These are phyloP conservation scores for Chrysodeixis includens DNA, from an alignment of 2,888 invertebrate genomes.

Conservation along the genomic window DNA sequence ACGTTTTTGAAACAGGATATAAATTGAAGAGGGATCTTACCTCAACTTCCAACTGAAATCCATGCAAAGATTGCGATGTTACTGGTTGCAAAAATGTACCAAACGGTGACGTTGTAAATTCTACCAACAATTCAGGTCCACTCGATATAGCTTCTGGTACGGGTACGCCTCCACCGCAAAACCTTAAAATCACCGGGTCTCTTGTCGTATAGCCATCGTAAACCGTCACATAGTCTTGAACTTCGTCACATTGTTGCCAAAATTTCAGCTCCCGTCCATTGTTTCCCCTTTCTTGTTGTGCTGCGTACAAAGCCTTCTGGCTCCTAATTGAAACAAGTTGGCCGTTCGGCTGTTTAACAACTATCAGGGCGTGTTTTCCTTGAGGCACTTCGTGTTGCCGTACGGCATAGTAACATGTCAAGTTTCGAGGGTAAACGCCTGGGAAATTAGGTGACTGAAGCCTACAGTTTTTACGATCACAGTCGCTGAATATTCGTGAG, in stretches of 20 bases:
- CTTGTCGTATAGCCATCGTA: conserved; percentile 96
- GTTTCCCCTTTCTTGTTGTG: conserved; percentile 88
- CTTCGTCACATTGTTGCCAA: conserved; percentile 96
- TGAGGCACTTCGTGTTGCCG: conserved; percentile 95
- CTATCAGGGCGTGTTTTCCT: conserved; percentile 96
- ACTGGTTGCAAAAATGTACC: conserved; percentile 96
- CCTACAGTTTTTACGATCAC: conserved; percentile 96
- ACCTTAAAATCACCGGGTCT: conserved; percentile 96
- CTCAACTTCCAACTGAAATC: conserved; percentile 96
- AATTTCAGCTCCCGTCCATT: conserved; percentile 90
- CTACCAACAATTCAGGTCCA: conserved; percentile 96
- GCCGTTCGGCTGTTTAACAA: conserved; percentile 95
- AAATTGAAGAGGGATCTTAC: conserved; percentile 57
- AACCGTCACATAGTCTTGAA: conserved; percentile 96
- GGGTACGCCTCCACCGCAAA: conserved; percentile 96
- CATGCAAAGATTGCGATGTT: conserved; percentile 93
- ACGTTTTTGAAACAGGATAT: conserved; percentile 17
- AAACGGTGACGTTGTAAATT: conserved; percentile 96
- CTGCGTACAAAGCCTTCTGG: conserved; percentile 91
- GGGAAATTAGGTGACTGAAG: conserved; percentile 98
- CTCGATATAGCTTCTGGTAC: conserved; percentile 96
- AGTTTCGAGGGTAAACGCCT: conserved; percentile 97
- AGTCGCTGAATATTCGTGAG: conserved; percentile 97
- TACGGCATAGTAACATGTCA: conserved; percentile 98
- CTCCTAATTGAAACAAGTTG: conserved; percentile 95